A percentile compares a stretch with the other conserved stretches of the same genome.
Conservation (phyloP, 2,797 vertebrate genomes). For the Pseudochirops corinnae region DNA sequence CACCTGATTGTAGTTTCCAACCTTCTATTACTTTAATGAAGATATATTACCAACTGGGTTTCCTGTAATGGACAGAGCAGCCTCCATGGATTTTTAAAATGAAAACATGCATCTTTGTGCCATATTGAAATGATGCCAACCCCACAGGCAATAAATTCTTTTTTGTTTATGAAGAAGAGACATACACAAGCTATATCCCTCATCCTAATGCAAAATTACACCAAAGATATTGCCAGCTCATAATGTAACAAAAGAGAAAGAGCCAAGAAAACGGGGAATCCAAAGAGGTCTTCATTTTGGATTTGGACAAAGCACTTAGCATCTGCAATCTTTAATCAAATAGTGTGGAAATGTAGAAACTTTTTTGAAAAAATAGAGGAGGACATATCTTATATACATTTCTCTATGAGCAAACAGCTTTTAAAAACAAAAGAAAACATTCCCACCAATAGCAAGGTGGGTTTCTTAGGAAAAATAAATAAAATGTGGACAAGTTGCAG, state of each 20-base stretch:
- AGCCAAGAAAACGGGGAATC: background rate
- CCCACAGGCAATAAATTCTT: slow-evolving; percentile 40
- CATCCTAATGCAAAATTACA: slow-evolving; percentile 51
- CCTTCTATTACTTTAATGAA: slow-evolving; percentile 67
- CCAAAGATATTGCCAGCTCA: slow-evolving; percentile 13
- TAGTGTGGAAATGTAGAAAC: background rate
- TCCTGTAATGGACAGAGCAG: slow-evolving; percentile 63
- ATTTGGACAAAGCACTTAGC: background rate
- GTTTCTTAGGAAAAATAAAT: slow-evolving; percentile 41
- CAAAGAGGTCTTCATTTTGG: background rate
- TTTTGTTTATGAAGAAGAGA: slow-evolving; percentile 2
- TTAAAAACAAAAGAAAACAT: slow-evolving; percentile 27
- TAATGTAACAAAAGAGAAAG: slow-evolving; percentile 5
- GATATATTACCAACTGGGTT: slow-evolving; percentile 67
- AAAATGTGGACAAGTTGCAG: slow-evolving; percentile 58
- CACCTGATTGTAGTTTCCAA: slow-evolving; percentile 61
- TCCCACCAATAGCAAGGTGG: slow-evolving; percentile 10
- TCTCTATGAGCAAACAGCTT: background rate
- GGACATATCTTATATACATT: background rate
- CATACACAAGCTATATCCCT: background rate
- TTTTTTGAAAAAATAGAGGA: background rate
- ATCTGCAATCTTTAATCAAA: background rate
- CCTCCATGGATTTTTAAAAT: slow-evolving; percentile 35
- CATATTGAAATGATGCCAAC: slow-evolving; percentile 40
- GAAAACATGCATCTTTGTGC: slow-evolving; percentile 43